Base-by-base conservation (phyloP, 1,140 invertebrate genomes). In the Andrena cerasifolii region DNA sequence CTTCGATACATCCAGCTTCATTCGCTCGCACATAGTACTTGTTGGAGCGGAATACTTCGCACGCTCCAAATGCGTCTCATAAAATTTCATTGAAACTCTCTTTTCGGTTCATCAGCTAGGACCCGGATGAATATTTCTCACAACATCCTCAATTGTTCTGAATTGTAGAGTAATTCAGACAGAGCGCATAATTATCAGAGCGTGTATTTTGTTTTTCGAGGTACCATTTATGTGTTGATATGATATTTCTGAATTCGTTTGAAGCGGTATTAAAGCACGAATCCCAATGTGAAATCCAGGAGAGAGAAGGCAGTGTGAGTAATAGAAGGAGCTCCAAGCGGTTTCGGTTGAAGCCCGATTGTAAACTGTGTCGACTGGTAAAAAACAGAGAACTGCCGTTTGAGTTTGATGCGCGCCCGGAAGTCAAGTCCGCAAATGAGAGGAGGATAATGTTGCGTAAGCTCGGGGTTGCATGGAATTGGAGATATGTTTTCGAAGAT, bases 401-500 rank as follows among this genome's bases (percentile, higher is more conserved):
- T 54, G 28, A 62, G 51, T 7, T 1, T n/a, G 56, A 49, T 51
- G 10, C 40, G 51, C 16, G 10, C 24, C 7, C 18, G 21, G 16
- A 28, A 8, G n/a, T 7, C 24, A 12, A n/a, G 8, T 10, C n/a
- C 6, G 58, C 8, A 6, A 40, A n/a, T 10, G 31, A 51, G 59
- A 61, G 8, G 14, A 18, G 10, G 33, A 31, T 74, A 65, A 65
- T 24, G 47, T 62, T 63, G 33, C 47, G 51, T 31, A 53, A 45
- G n/a, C 2, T 16, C 0, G 18, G 14, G 7, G 31, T 33, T 66
- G 24, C 61, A n/a, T 2, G 26, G 36, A 45, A 66, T 14, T 31
- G 26, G 62, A 56, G 72, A 65, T 10, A 53, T 7, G 26, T 66
- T 67, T 54, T 54, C 49, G 72, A 45, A 45, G 28, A 75, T 36